Evolutionary conservation across 1,140 invertebrate genomes (phyloP).

Genomic region (Orius insidiosus): DNA sequence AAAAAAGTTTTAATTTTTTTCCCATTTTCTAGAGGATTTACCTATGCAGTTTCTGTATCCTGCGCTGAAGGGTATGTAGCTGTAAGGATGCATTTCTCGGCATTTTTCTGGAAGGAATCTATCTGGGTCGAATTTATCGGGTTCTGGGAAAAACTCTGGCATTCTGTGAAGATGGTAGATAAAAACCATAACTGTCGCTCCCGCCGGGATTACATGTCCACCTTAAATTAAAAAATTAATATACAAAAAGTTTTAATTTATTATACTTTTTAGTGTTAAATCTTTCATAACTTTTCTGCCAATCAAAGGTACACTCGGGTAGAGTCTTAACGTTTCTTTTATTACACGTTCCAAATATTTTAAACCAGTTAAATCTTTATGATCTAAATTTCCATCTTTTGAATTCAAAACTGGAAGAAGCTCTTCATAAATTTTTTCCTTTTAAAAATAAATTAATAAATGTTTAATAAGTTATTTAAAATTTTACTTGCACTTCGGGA

Average conservation of each 20-base stretch:
- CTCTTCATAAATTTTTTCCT: slow-evolving; percentile 32
- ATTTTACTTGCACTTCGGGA: slow-evolving; percentile 30
- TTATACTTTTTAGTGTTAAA: slow-evolving; percentile 25
- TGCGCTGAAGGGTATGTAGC: slow-evolving; percentile 39
- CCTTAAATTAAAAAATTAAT: background rate
- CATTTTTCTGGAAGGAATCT: slow-evolving; percentile 37
- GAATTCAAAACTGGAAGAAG: slow-evolving; percentile 30
- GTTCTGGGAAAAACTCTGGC: slow-evolving; percentile 35
- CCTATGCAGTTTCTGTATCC: slow-evolving; percentile 36
- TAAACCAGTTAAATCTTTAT: slow-evolving; percentile 30
- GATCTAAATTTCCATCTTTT: slow-evolving; percentile 23
- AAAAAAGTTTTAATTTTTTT: no score
- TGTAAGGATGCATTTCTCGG: slow-evolving; percentile 25
- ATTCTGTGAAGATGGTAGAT: slow-evolving; percentile 35
- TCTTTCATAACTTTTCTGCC: slow-evolving; percentile 28
- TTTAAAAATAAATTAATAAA: background rate
- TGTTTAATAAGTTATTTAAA: slow-evolving; percentile 23
- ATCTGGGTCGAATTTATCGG: slow-evolving; percentile 42
- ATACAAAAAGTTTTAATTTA: no score
- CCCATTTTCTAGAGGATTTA: background rate
- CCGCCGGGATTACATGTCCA: slow-evolving; percentile 27
- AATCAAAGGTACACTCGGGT: slow-evolving; percentile 34
- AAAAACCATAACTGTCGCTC: slow-evolving; percentile 29
- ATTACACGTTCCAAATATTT: slow-evolving; percentile 32
- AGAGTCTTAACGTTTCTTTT: slow-evolving; percentile 28